phyloP scores from a whole-genome alignment of 2,797 vertebrate genomes.

The Hypotaenidia okinawae region DNA sequence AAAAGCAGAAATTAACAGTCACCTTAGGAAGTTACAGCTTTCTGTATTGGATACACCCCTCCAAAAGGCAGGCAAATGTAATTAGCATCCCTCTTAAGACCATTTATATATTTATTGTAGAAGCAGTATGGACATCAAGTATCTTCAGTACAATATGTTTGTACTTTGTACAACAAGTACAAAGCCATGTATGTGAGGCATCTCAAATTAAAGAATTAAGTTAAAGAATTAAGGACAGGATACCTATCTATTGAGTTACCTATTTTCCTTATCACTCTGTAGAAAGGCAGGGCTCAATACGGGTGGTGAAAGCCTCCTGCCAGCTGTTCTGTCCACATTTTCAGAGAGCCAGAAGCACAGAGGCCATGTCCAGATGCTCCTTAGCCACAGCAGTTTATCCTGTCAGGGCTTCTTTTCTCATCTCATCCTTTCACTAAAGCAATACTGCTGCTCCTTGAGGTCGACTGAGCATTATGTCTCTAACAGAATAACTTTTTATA shows the following conservation, averaged over 20 bases:
- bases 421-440: not conserved
- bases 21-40: not conserved
- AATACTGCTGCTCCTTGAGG: not conserved
- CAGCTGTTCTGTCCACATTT: not conserved
- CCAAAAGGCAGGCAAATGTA: not conserved
- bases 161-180: not conserved
- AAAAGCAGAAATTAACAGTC: not conserved
- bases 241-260: not conserved
- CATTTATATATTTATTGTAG: not conserved
- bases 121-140: not conserved
- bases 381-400: not conserved
- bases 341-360: not conserved
- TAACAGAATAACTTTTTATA: not conserved
- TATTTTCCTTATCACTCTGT: not conserved
- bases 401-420: not conserved
- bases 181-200: not conserved
- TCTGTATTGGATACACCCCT: not conserved
- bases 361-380: not conserved
- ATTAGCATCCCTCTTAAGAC: not conserved
- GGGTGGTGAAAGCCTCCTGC: not conserved
- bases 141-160: not conserved
- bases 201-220: not conserved
- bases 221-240: not conserved
- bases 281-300: not conserved
- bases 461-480: fast-evolving